Base-by-base conservation (phyloP, 2,113 vertebrate genomes). In the Odobenus rosmarus region DNA sequence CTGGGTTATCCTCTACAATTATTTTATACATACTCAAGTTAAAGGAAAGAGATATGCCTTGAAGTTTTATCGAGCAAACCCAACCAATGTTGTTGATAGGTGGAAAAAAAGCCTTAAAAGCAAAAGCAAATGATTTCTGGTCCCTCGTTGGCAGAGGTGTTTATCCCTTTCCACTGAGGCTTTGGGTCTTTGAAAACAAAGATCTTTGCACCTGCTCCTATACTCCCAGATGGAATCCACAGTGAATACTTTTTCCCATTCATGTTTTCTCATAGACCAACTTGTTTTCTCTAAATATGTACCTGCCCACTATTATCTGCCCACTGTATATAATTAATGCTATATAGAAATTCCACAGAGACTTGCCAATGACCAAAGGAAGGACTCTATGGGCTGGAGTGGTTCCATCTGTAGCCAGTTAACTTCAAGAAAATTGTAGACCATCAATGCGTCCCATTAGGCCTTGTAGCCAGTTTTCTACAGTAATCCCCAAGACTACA, bases 101-200 rank as follows among this genome's bases (percentile, higher is more conserved):
- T 92, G 16, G 36, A 23, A 33, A 84, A 93, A 82, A 95, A 95
- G n/a, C 13, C 84, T 69, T 90, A 39, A 51, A 71, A 33, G 64
- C 49, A 67, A 83, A 90, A 61, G 61, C 42, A 53, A 91, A 90
- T 46, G 36, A 87, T 55, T 80, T 28, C 18, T 55, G 26, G 90
- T 95, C 95, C 97, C 97, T 53, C 77, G 88, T 77, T 88, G 51
- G 82, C 71, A 74, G 51, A 94, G 85, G 77, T 82, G 76, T 95
- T 97, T 97, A 88, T 88, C 92, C 71, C 23, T 77, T 82, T 72
- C 85, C 92, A 26, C 26, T 93, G 97, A 95, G 98, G 74, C 87
- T 95, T 96, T 16, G 33, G 42, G 71, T 92, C 90, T 95, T 92
- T 95, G 82, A 92, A 98, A 97, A 95, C 97, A 97, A 96, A 90